These are phyloP conservation scores for Aegithalos caudatus DNA, from an alignment of 2,113 vertebrate genomes.

Conservation along the genomic window DNA sequence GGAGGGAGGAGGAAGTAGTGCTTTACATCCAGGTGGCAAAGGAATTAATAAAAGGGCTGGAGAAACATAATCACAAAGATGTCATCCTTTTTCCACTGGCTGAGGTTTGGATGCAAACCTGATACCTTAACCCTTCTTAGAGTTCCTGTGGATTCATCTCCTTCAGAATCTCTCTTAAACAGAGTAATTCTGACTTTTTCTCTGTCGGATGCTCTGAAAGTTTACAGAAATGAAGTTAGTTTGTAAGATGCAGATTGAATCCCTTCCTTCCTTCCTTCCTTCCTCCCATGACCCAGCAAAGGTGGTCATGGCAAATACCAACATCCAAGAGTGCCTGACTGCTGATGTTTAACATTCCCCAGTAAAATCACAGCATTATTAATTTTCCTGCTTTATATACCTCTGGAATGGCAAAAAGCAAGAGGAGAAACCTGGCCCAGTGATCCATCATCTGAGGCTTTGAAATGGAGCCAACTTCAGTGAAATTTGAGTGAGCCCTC, in stretches of 20 bases:
- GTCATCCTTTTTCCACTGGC: constrained; percentile 18
- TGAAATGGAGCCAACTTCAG: constrained; percentile 21
- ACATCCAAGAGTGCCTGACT: not conserved
- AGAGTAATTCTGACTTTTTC: not conserved
- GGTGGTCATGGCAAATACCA: not conserved
- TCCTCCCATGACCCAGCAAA: not conserved
- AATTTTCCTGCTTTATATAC: constrained; percentile 2
- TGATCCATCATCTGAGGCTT: constrained; percentile 7
- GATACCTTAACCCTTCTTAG: not conserved
- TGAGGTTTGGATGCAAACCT: constrained; percentile 20
- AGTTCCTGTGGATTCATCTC: not conserved
- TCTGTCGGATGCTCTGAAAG: not conserved
- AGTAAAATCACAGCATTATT: constrained; percentile 38
- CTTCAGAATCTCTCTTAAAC: not conserved
- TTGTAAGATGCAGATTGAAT: not conserved
- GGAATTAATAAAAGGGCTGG: not conserved
- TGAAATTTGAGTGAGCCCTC: constrained; percentile 31
- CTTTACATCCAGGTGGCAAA: constrained; percentile 52
- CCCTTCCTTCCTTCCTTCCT: not conserved
- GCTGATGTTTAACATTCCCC: not conserved
- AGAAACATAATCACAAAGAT: not conserved
- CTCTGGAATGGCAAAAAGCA: constrained; percentile 13
- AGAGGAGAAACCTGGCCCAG: constrained; percentile 21
- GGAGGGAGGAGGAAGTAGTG: not conserved
- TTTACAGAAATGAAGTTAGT: not conserved